A percentile compares a stretch with the other conserved stretches of the same genome.
phyloP scores from a whole-genome alignment of 2,113 vertebrate genomes.

The Physeter macrocephalus region DNA sequence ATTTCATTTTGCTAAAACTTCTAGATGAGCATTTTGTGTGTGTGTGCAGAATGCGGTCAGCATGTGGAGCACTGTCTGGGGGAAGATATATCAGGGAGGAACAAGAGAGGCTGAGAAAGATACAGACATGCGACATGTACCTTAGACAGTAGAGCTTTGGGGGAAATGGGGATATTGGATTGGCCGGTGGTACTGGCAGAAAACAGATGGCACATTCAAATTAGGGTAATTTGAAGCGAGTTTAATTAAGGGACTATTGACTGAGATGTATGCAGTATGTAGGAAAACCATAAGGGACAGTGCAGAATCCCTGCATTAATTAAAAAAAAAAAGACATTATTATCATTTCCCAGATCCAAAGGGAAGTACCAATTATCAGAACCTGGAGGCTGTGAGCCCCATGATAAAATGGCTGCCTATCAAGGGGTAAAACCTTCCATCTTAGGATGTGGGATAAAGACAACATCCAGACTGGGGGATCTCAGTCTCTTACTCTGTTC shows the following conservation, averaged over 20 bases:
- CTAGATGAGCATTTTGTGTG: background rate
- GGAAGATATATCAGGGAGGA: background rate
- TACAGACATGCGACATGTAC: background rate
- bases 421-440: background rate
- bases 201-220: background rate
- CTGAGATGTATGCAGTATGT: background rate
- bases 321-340: background rate
- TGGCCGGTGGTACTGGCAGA: background rate
- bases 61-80: background rate
- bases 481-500: background rate
- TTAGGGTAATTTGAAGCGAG: background rate
- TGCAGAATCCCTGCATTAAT: background rate
- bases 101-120: background rate
- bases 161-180: background rate
- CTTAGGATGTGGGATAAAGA: rapidly evolving
- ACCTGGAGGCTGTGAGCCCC: background rate
- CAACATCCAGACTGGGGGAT: too few species aligned
- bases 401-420: background rate
- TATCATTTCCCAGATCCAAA: background rate
- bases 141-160: background rate
- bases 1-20: background rate
- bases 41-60: background rate
- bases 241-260: background rate
- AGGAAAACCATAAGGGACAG: background rate
- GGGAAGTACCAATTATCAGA: background rate